phyloP scores from a whole-genome alignment of 2,888 invertebrate species.

The Priocnemis perturbator region DNA sequence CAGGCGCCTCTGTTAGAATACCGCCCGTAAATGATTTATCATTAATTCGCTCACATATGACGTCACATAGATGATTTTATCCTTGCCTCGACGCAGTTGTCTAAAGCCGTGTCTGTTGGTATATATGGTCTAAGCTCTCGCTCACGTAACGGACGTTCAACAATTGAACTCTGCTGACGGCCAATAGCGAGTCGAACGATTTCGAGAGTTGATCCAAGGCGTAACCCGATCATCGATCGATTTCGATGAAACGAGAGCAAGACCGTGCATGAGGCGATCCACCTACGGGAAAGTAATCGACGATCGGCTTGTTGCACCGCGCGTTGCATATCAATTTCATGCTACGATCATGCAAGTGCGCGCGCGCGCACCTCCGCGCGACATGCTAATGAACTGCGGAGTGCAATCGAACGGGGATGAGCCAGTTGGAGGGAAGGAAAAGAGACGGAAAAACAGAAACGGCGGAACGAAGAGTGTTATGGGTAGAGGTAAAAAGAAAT shows the following conservation, averaged over 20 bases:
- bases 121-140: no score
- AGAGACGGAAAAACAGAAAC: no score
- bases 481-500: neutral
- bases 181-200: no score
- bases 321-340: slow-evolving; percentile 17
- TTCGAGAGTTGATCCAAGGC: no score
- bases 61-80: no score
- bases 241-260: neutral
- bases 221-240: neutral
- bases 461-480: neutral
- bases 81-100: no score
- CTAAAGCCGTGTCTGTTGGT: no score
- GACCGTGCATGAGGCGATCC: neutral
- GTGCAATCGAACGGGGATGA: slow-evolving; percentile 20
- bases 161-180: no score
- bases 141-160: no score
- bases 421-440: neutral
- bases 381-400: slow-evolving; percentile 49
- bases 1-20: no score
- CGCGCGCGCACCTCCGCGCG: neutral
- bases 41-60: no score
- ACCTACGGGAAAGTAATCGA: slow-evolving; percentile 3
- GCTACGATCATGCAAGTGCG: slow-evolving; percentile 16
- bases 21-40: no score
- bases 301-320: slow-evolving; percentile 7